phyloP scores from a whole-genome alignment of 2,888 invertebrate species.

The Caradrina clavipalpis region DNA sequence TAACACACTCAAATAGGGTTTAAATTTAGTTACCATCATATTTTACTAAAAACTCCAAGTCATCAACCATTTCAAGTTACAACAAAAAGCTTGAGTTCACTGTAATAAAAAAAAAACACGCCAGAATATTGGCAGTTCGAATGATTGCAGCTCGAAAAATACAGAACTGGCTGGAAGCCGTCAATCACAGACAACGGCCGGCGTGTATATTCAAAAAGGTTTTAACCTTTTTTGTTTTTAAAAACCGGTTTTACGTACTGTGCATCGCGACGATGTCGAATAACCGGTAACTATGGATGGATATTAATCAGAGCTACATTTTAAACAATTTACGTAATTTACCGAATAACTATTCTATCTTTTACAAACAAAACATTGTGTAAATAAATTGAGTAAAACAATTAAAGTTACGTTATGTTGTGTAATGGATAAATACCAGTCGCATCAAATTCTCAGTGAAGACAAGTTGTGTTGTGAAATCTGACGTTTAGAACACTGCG shows the following conservation, averaged over 20 bases:
- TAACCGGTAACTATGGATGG: background rate
- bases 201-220: constrained; percentile 18
- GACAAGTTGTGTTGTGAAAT: constrained; percentile 4
- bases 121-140: constrained; percentile 34
- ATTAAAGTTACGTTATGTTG: background rate
- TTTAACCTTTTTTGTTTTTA: constrained; percentile 3
- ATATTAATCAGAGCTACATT: background rate
- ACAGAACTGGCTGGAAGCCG: constrained; percentile 11
- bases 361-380: background rate
- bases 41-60: background rate
- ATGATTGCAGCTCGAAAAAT: constrained; percentile 35
- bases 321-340: background rate
- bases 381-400: background rate
- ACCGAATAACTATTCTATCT: background rate
- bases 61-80: background rate
- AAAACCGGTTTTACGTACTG: constrained; percentile 12
- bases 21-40: no score
- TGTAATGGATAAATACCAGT: constrained; percentile 9
- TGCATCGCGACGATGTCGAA: no score
- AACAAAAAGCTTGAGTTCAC: constrained; percentile 15
- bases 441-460: background rate
- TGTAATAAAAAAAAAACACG: constrained; percentile 6
- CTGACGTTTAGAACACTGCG: no score
- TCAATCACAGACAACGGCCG: constrained; percentile 37
- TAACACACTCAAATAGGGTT: no score